Evolutionary conservation across 2,113 vertebrate species (phyloP).

Genomic region (Sturnira hondurensis): DNA sequence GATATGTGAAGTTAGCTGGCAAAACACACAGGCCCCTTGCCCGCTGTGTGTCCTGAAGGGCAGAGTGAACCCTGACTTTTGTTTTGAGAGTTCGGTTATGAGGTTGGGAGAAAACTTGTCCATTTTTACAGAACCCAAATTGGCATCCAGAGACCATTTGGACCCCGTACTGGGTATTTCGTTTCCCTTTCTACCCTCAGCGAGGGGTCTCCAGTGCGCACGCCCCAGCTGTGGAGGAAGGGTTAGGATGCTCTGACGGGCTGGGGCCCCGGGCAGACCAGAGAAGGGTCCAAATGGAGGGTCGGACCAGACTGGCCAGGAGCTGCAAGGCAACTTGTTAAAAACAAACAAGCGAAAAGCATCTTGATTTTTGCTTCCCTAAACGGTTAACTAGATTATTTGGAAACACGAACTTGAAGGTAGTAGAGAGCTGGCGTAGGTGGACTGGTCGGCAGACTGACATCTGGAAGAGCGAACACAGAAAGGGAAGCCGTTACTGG

Average conservation of each 20-base stretch:
- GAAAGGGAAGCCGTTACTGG: background rate
- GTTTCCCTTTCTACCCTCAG: background rate
- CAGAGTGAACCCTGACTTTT: background rate
- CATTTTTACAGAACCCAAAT: background rate
- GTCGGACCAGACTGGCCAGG: background rate
- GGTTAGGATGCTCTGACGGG: background rate
- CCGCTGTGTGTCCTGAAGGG: background rate
- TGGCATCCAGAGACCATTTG: background rate
- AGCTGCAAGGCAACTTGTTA: background rate
- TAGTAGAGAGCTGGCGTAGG: background rate
- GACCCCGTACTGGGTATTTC: background rate
- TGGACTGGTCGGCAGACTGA: background rate
- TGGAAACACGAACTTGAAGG: background rate
- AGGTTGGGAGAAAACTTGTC: background rate
- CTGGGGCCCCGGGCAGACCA: background rate
- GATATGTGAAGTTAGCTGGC: background rate
- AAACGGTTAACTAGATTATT: background rate
- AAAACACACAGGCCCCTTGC: background rate
- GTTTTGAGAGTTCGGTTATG: background rate
- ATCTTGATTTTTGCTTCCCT: background rate
- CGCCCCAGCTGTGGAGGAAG: background rate
- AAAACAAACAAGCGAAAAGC: background rate
- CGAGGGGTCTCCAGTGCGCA: background rate
- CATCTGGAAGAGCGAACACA: background rate
- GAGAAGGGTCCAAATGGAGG: background rate